phyloP scores from a whole-genome alignment of 1,140 invertebrate species.

The Delia radicum region DNA sequence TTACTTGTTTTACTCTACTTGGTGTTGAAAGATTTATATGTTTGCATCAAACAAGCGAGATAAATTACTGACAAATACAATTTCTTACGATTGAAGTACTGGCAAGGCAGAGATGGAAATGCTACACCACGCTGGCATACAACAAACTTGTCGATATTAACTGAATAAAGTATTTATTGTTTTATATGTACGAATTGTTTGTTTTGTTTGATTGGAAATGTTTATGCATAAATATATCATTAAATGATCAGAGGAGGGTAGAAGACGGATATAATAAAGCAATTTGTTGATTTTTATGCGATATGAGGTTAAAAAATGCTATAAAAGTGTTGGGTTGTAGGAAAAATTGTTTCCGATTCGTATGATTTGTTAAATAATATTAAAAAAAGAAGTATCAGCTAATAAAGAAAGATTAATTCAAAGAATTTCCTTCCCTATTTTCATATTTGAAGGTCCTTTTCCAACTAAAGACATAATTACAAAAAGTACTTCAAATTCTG shows the following conservation, averaged over 20 bases:
- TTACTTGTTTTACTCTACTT: slow-evolving; percentile 28
- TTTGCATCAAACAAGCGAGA: slow-evolving; percentile 54
- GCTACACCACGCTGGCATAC: background rate
- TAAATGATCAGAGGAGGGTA: background rate
- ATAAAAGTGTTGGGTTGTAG: background rate
- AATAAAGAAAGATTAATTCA: too few relatives aligned
- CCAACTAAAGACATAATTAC: too few relatives aligned
- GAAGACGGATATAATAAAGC: too few relatives aligned
- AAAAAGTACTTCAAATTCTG: too few relatives aligned
- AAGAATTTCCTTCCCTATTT: too few relatives aligned
- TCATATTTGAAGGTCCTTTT: too few relatives aligned
- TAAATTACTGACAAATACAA: slow-evolving; percentile 45
- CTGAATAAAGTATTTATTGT: background rate
- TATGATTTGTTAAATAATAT: too few relatives aligned
- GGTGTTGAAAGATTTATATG: slow-evolving; percentile 51
- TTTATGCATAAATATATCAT: background rate
- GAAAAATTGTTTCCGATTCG: background rate
- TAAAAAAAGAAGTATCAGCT: too few relatives aligned
- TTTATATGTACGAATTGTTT: background rate
- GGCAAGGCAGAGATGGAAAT: background rate
- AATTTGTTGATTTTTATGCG: background rate
- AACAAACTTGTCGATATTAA: too few relatives aligned
- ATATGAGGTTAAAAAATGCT: background rate
- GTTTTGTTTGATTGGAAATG: background rate
- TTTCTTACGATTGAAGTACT: background rate